A percentile compares a stretch with the other conserved stretches of the same genome.
Evolutionary conservation across 2,797 vertebrate species (phyloP).

Genomic region (Chaetodon trifasciatus): DNA sequence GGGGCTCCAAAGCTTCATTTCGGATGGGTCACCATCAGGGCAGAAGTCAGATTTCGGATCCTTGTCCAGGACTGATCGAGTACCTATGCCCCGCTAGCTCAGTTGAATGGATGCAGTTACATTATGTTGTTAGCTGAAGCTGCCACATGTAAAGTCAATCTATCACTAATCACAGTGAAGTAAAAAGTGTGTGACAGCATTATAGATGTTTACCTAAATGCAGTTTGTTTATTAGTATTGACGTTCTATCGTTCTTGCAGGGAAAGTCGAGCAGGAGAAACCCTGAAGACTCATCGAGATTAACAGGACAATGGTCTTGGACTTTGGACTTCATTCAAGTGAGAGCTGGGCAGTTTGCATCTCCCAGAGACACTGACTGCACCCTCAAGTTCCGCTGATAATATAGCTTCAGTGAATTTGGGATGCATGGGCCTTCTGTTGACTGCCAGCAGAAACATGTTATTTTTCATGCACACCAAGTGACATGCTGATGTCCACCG

Average conservation of each 20-base stretch:
- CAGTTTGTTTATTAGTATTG: background rate
- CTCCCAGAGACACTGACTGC: slow-evolving; percentile 17
- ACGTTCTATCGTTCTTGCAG: slow-evolving; percentile 61
- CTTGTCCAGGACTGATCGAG: background rate
- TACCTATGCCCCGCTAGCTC: background rate
- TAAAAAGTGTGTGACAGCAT: background rate
- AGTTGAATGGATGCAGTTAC: background rate
- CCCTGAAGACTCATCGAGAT: slow-evolving; percentile 83
- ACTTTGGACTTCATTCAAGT: slow-evolving; percentile 25
- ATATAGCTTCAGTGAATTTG: slow-evolving; percentile 16
- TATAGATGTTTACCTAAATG: background rate
- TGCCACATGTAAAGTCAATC: background rate
- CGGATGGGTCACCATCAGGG: background rate
- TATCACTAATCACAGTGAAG: background rate
- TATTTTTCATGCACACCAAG: background rate
- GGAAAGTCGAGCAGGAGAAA: slow-evolving; percentile 78
- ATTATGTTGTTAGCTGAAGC: background rate
- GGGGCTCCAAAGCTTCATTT: background rate
- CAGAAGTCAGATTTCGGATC: background rate
- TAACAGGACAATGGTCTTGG: slow-evolving; percentile 59
- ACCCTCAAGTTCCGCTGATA: slow-evolving; percentile 5
- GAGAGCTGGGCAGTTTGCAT: slow-evolving; percentile 24
- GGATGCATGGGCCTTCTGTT: slow-evolving; percentile 11
- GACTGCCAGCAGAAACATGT: slow-evolving; percentile 14
- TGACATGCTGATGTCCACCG: background rate